These are phyloP conservation scores for Pseudeuparius sepicola DNA, from an alignment of 2,888 invertebrate genomes.

Conservation along the genomic window DNA sequence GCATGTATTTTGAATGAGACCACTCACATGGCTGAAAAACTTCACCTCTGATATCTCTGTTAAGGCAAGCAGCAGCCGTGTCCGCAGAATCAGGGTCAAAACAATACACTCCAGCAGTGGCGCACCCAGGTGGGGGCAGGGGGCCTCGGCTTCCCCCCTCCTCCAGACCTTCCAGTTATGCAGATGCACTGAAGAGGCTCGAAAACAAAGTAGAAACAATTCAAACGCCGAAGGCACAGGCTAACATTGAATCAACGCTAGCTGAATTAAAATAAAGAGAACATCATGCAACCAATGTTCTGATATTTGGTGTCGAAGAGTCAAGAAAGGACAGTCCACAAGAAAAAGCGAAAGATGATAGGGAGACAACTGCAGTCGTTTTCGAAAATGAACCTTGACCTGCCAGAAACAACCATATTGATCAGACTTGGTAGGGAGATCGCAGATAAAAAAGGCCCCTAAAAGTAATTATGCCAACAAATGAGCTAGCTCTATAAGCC, in stretches of 20 bases:
- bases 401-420: background rate
- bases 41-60: too few species aligned
- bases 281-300: background rate
- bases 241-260: background rate
- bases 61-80: too few species aligned
- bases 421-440: background rate
- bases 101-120: too few species aligned
- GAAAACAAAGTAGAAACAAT: background rate
- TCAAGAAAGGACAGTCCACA: background rate
- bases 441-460: background rate
- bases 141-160: too few species aligned
- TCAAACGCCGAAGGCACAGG: background rate
- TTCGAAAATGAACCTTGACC: background rate
- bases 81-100: too few species aligned
- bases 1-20: too few species aligned
- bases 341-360: constrained; percentile 1
- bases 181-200: background rate
- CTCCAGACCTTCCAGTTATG: too few species aligned
- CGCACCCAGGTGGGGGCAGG: too few species aligned
- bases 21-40: too few species aligned
- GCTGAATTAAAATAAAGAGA: constrained; percentile 1
- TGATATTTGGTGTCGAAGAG: constrained; percentile 1
- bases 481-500: background rate
- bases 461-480: constrained; percentile 1
- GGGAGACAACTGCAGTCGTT: too few species aligned